Evolutionary conservation across 2,797 vertebrate genomes (phyloP), one percentile per base, ranked within the genome.

Genomic region (Poeciliopsis gracilis): DNA sequence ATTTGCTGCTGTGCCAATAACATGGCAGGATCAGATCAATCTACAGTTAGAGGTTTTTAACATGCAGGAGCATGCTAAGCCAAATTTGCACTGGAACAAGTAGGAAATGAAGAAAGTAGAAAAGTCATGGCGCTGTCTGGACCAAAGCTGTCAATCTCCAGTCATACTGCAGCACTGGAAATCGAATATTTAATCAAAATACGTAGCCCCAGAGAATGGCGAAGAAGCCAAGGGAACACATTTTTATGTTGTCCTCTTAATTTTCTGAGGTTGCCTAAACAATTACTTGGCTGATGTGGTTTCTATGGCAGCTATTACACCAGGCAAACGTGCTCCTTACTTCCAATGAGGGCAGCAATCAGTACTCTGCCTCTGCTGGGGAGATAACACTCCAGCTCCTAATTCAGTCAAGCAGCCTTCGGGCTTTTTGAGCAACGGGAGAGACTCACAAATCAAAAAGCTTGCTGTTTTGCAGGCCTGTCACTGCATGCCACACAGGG

Each of bases 251-350:
- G 89, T 92, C 88, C 85, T 90, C 88, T 93, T 93, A 90, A 93
- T 94, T 95, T 94, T 86, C 90, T 87, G 74, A 90, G 91, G 91
- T 90, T 94, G 87, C 89, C 91, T 92, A 93, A 95, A 94, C 94
- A 94, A 95, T 94, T 94, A 93, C 90, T 87, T 86, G 84, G 87
- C 89, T 93, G 91, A 93, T 93, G 91, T 86, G 85, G 93, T 95
- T 95, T 93, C 94, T 93, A 93, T 93, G 91, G 92, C 86, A 85
- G 91, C 92, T 93, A 94, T 94, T 94, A 94, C 92, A 93, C 89
- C 88, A 83, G 33, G 86, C 79, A 90, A 87, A 95, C 92, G 87
- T 92, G 95, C 91, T 90, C 87, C 71, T 85, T 85, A 89, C 85
- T 91, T 92, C 89, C 92, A 94, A 94, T 92, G 90, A 93, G 91